phyloP scores from a whole-genome alignment of 1,140 invertebrate genomes.

The Lepidurus couesii region DNA sequence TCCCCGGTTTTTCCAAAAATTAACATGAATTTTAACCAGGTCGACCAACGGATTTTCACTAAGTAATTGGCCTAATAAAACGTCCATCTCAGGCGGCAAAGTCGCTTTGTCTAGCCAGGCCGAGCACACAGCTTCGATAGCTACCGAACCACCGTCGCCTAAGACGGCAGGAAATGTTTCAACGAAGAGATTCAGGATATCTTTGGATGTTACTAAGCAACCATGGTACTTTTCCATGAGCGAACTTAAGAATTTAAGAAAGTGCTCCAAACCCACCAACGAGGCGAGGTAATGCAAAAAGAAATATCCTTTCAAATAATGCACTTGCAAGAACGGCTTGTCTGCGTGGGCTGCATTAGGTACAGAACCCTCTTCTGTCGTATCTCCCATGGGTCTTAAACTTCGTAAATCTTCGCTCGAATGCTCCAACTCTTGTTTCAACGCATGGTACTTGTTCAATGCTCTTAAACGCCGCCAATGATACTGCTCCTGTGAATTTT shows the following conservation, averaged over 20 bases:
- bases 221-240: constrained; percentile 42
- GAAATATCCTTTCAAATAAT: constrained; percentile 49
- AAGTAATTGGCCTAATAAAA: neutral
- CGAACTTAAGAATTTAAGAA: constrained; percentile 42
- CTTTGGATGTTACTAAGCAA: constrained; percentile 43
- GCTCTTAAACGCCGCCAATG: constrained; percentile 39
- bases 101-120: neutral
- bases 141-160: neutral
- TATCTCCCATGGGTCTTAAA: constrained; percentile 37
- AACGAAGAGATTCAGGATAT: constrained; percentile 39
- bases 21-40: neutral
- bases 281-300: constrained; percentile 43
- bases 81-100: neutral
- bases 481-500: constrained; percentile 31
- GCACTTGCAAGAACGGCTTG: constrained; percentile 48
- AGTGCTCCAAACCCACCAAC: constrained; percentile 41
- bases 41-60: neutral
- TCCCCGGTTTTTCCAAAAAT: neutral
- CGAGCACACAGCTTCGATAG: neutral
- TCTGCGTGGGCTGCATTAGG: constrained; percentile 49
- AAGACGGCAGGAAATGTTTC: constrained; percentile 35
- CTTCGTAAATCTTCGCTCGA: constrained; percentile 43
- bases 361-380: constrained; percentile 38
- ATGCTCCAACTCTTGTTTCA: constrained; percentile 44
- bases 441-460: constrained; percentile 41